phyloP scores from a whole-genome alignment of 2,888 invertebrate species.

The Syrista parreyssii region DNA sequence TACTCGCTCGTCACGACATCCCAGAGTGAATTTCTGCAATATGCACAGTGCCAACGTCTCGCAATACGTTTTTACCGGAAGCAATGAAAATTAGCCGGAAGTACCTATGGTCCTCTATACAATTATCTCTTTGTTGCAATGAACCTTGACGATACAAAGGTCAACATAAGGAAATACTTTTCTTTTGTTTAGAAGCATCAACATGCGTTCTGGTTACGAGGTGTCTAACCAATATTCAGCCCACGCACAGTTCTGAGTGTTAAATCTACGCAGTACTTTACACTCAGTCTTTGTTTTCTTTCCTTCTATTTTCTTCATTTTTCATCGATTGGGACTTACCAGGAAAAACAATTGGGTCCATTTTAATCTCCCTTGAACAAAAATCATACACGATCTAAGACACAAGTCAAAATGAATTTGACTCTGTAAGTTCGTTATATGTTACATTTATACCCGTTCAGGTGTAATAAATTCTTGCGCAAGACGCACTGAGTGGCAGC shows the following conservation, averaged over 20 bases:
- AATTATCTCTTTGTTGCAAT: neutral
- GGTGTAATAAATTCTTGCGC: neutral
- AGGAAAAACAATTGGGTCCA: neutral
- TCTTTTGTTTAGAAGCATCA: neutral
- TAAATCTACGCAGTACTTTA: conserved; percentile 27
- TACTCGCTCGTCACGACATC: neutral
- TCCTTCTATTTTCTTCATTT: neutral
- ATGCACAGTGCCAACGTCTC: neutral
- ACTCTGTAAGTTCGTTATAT: neutral
- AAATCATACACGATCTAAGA: neutral
- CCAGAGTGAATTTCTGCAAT: neutral
- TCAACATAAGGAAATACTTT: neutral
- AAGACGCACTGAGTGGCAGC: neutral
- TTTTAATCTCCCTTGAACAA: neutral
- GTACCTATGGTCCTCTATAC: neutral
- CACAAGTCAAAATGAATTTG: neutral
- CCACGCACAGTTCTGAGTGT: conserved; percentile 18
- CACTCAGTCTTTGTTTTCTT: conserved; percentile 3
- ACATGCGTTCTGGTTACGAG: neutral
- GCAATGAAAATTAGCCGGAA: neutral
- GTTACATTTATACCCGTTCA: neutral
- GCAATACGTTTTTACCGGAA: neutral
- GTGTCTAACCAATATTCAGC: conserved; percentile 17
- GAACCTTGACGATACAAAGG: neutral
- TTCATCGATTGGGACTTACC: neutral